A percentile compares a stretch with the other conserved stretches of the same genome.
Evolutionary conservation across 2,113 vertebrate genomes (phyloP).

Genomic region (Callocephalon fimbriatum): DNA sequence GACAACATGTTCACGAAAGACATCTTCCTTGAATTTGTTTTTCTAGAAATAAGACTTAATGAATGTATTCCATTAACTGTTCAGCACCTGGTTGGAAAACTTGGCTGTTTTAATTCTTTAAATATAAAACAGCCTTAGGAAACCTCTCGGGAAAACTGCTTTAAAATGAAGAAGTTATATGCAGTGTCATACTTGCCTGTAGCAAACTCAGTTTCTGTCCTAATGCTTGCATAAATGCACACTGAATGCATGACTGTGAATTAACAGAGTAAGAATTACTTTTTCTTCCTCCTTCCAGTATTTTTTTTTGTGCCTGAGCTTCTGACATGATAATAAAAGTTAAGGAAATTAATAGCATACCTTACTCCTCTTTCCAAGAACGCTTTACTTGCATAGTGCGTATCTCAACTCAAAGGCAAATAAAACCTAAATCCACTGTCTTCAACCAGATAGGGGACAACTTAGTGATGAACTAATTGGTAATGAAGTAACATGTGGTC

Average conservation of each 20-base stretch:
- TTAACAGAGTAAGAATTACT: background rate
- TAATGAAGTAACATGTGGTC: background rate
- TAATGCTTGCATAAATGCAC: background rate
- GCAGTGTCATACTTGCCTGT: background rate
- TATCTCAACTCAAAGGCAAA: background rate
- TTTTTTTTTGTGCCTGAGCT: background rate
- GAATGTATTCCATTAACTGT: slow-evolving; percentile 11
- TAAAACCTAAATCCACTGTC: background rate
- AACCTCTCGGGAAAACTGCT: background rate
- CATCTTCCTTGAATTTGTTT: background rate
- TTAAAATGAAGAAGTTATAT: background rate
- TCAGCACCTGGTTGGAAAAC: background rate
- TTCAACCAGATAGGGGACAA: background rate
- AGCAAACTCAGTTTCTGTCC: background rate
- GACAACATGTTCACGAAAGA: background rate
- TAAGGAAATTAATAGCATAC: background rate
- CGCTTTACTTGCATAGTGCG: background rate
- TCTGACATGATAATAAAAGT: background rate
- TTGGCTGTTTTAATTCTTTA: background rate
- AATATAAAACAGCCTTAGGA: background rate
- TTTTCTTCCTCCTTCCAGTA: background rate
- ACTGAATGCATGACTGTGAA: background rate
- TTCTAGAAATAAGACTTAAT: slow-evolving; percentile 11
- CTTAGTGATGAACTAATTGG: background rate
- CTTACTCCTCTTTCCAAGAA: background rate